These are phyloP conservation scores for Eupleurogrammus muticus DNA, from an alignment of 2,797 vertebrate species.

Conservation along the genomic window DNA sequence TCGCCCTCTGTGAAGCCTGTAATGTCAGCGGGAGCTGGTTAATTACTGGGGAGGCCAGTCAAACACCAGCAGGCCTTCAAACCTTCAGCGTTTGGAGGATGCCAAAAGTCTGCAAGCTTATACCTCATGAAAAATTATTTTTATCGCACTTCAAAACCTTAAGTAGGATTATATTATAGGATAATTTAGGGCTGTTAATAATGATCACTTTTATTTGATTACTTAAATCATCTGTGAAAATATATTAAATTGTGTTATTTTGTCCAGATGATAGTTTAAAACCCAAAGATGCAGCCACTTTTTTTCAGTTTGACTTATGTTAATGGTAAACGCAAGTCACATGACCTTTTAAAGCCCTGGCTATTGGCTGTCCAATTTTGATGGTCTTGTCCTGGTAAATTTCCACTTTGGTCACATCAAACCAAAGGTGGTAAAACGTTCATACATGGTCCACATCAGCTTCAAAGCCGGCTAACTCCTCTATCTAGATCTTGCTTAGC, in stretches of 20 bases:
- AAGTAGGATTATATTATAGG: too few species aligned
- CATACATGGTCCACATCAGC: too few species aligned
- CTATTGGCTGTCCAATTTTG: too few species aligned
- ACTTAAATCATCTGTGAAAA: neutral
- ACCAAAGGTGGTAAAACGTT: too few species aligned
- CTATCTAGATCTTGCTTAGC: too few species aligned
- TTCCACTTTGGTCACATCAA: too few species aligned
- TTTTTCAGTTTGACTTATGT: too few species aligned
- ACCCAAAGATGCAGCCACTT: neutral
- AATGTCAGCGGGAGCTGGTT: conserved; percentile 19
- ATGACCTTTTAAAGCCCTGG: too few species aligned
- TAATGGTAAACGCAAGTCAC: too few species aligned
- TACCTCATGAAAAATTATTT: neutral
- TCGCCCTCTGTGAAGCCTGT: conserved; percentile 33
- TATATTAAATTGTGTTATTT: conserved; percentile 4
- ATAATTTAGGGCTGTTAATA: neutral
- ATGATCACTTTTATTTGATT: neutral
- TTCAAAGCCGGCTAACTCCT: too few species aligned
- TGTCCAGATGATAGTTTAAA: neutral
- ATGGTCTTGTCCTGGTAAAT: too few species aligned
- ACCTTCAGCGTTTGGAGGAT: neutral
- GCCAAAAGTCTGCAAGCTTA: conserved; percentile 2
- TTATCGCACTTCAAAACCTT: neutral
- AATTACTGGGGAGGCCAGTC: neutral
- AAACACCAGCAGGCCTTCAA: neutral